phyloP scores from a whole-genome alignment of 1,140 invertebrate species.

The Ylistrum balloti region DNA sequence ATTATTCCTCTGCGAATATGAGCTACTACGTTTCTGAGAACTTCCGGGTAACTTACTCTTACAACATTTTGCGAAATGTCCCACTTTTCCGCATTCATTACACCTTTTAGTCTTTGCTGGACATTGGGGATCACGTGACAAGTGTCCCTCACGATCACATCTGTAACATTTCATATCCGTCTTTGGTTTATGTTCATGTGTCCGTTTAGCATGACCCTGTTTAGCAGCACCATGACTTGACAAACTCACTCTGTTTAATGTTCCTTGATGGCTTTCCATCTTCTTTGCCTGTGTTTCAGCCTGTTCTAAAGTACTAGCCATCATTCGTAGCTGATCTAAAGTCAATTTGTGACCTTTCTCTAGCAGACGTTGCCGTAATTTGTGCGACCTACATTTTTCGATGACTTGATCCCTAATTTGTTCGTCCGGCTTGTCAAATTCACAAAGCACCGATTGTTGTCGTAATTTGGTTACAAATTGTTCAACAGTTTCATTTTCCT shows the following conservation, averaged over 20 bases:
- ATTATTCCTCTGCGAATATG: not conserved
- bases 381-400: slow-evolving; percentile 58
- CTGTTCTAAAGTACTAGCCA: slow-evolving; percentile 52
- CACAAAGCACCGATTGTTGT: slow-evolving; percentile 57
- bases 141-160: not conserved
- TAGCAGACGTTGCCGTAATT: slow-evolving; percentile 55
- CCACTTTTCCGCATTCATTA: slow-evolving; percentile 43
- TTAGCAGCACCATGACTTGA: too few species aligned
- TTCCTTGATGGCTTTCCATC: slow-evolving; percentile 41
- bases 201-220: too few species aligned
- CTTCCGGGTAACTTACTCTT: slow-evolving; percentile 8
- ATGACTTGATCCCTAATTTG: slow-evolving; percentile 63
- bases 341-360: slow-evolving; percentile 51
- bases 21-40: not conserved
- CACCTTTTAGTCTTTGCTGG: slow-evolving; percentile 47
- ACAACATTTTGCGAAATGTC: slow-evolving; percentile 41
- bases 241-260: too few species aligned
- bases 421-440: slow-evolving; percentile 59
- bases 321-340: slow-evolving; percentile 49
- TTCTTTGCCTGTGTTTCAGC: slow-evolving; percentile 54
- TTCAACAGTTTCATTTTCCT: slow-evolving; percentile 54
- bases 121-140: not conserved
- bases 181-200: too few species aligned
- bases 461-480: slow-evolving; percentile 59
- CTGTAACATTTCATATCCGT: not conserved